These are phyloP conservation scores for Tychaedon coryphoeus DNA, from an alignment of 2,113 vertebrate species.

Conservation along the genomic window DNA sequence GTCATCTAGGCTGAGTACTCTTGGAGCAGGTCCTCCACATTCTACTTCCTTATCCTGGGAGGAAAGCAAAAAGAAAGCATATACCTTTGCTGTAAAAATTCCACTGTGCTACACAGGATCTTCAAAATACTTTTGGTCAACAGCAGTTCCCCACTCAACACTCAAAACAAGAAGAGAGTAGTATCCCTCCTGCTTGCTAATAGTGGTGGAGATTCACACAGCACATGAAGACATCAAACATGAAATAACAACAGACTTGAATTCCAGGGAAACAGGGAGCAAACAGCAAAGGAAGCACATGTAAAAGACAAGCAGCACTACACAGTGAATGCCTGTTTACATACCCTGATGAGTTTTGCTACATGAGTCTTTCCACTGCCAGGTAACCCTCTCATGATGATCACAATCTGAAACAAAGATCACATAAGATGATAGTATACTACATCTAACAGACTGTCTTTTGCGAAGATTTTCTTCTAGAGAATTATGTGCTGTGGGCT, in stretches of 20 bases:
- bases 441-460: background rate
- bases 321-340: slow-evolving; percentile 10
- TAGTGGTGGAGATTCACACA: background rate
- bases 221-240: background rate
- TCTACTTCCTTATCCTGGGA: slow-evolving; percentile 96
- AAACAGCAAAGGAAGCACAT: background rate
- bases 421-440: background rate
- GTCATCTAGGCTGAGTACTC: slow-evolving; percentile 95
- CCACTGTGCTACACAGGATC: background rate
- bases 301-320: background rate
- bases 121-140: background rate
- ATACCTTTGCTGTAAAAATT: background rate
- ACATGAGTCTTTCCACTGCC: slow-evolving; percentile 99
- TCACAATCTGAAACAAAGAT: slow-evolving; percentile 87
- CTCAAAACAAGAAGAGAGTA: background rate
- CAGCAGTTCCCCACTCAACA: background rate
- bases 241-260: background rate
- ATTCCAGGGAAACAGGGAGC: background rate
- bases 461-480: background rate
- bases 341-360: slow-evolving; percentile 94
- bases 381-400: slow-evolving; percentile 97
- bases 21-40: slow-evolving; percentile 92
- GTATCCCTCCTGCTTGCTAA: background rate
- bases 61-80: background rate
- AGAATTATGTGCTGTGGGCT: background rate